These are phyloP conservation scores for Mesochorus sp. DNA, from an alignment of 2,888 invertebrate species.

Conservation along the genomic window DNA sequence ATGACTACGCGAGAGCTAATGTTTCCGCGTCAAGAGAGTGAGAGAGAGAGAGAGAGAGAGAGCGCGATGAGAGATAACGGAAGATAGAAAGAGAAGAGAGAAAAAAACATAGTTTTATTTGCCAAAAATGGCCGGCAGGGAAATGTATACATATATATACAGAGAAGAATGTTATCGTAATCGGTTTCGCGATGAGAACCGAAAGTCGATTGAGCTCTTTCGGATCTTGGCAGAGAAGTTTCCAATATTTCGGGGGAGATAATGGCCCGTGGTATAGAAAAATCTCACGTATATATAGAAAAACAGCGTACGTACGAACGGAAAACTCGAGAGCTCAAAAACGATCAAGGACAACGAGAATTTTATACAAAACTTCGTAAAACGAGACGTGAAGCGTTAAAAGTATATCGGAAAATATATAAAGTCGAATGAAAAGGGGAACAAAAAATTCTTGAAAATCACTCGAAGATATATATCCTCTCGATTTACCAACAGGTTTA, in stretches of 20 bases:
- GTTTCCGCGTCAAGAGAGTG: slow-evolving; percentile 38
- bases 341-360: no score
- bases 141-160: not conserved
- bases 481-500: no score
- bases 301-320: no score
- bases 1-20: slow-evolving; percentile 35
- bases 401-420: no score
- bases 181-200: slow-evolving; percentile 47
- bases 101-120: slow-evolving; percentile 19
- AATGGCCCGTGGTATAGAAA: no score
- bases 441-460: no score
- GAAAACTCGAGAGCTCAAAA: not conserved
- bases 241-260: slow-evolving; percentile 2
- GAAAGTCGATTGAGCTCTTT: slow-evolving; percentile 2
- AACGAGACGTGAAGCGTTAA: not conserved
- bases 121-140: slow-evolving; percentile 42
- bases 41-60: not conserved
- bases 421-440: no score
- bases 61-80: no score
- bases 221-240: slow-evolving; percentile 35
- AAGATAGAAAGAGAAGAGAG: no score
- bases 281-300: no score
- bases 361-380: not conserved
- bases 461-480: no score
- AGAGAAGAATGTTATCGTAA: slow-evolving; percentile 47